Evolutionary conservation across 2,113 vertebrate genomes (phyloP).

Genomic region (Pelecanus crispus): DNA sequence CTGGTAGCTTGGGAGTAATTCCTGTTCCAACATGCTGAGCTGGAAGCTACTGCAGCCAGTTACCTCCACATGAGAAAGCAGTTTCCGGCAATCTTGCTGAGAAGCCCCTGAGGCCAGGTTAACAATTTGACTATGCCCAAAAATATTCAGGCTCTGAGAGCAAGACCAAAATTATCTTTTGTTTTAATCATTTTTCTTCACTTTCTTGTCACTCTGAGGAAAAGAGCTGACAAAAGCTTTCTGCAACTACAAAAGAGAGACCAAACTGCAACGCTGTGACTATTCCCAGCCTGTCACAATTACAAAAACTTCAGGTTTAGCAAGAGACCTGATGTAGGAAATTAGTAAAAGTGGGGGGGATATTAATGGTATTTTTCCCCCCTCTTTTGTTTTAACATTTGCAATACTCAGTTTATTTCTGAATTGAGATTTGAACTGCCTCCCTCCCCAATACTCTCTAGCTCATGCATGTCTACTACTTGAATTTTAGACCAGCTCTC

Average conservation of each 20-base stretch:
- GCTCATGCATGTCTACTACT: not conserved
- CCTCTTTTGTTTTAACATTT: not conserved
- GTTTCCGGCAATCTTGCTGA: slow-evolving; percentile 49
- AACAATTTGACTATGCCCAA: slow-evolving; percentile 16
- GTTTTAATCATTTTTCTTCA: not conserved
- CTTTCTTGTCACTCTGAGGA: not conserved
- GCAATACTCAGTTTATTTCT: not conserved
- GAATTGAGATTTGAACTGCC: not conserved
- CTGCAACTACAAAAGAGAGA: not conserved
- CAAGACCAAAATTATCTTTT: not conserved
- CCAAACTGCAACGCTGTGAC: not conserved
- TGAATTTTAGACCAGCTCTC: not conserved
- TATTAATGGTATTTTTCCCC: not conserved
- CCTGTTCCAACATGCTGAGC: slow-evolving; percentile 47
- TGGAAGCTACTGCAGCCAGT: slow-evolving; percentile 41
- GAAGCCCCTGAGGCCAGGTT: slow-evolving; percentile 33
- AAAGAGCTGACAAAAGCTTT: not conserved
- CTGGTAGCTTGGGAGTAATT: not conserved
- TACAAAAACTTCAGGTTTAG: not conserved
- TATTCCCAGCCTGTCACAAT: not conserved
- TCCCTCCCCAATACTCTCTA: not conserved
- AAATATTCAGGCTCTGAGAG: not conserved
- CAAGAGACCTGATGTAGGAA: not conserved
- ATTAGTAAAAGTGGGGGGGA: fast-evolving
- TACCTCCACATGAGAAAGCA: not conserved